Base-by-base conservation (phyloP, 30 jellyfish, hydroid and myxozoan species). In the Aurelia sp. region DNA sequence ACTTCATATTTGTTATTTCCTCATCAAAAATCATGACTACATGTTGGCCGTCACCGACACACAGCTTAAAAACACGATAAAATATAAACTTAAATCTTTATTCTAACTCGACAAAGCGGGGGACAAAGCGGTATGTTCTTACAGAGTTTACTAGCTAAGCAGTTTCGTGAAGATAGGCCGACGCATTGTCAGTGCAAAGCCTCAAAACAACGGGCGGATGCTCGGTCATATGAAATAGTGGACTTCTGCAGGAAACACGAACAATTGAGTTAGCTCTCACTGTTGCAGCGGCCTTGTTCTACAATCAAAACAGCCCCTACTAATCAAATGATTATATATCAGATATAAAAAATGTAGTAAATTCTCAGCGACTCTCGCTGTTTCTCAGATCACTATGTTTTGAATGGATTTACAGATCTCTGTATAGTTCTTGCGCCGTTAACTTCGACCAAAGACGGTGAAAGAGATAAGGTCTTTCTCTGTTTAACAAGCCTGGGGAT, bases 21-120 rank as follows among this genome's bases (percentile, higher is more conserved):
- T 78, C 53, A 31, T 19, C 15, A 64, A 64, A 59, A 62, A 41
- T 63, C 79, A 63, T 78, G 79, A 58, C 55, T 63, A 78, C 74
- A 44, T 22, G 79, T 63, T 78, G 44, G 72, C 89, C 65, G 51
- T 78, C 73, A 74, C 89, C 89, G 89, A 62, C 89, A 78, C 71
- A 22, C n/a, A 27, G 79, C 79, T 17, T 78, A 73, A 78, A 61
- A 55, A 78, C 73, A 21, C 78, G 72, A 66, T 73, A 78, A 47
- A 78, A 62, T 50, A 78, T 61, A 47, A 72, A 27, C 79, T 52
- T 74, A 66, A 74, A 9, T 16, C 55, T 44, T 27, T 47, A 41
- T 27, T 62, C 50, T 63, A 63, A 61, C 79, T 58, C 47, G 16
- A 50, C 79, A 13, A 44, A 5, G 55, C 55, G 55, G 16, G 0